phyloP scores from a whole-genome alignment of 2,888 invertebrate species.

The Carabus problematicus region DNA sequence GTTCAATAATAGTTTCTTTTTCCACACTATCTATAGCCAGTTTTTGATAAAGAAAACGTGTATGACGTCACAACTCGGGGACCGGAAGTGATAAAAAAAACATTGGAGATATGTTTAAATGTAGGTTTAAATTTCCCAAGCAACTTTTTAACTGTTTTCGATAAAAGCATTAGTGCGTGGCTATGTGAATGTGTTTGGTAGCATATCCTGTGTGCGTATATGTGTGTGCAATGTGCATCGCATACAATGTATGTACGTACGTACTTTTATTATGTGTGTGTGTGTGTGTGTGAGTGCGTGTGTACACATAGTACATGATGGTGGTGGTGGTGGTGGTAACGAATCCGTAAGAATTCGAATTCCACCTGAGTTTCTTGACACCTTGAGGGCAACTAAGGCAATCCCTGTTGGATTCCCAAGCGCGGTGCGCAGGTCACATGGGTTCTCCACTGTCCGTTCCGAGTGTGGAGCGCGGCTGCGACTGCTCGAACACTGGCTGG shows the following conservation, averaged over 20 bases:
- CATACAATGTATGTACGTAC: conserved; percentile 1
- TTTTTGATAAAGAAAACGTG: conserved; percentile 1
- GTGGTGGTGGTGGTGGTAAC: conserved; percentile 11
- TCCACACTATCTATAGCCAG: not conserved
- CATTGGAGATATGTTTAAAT: not conserved
- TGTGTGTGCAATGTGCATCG: not conserved
- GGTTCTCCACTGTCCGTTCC: not conserved
- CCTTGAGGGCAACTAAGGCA: conserved; percentile 12
- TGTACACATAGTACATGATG: not conserved
- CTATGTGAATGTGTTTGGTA: not conserved
- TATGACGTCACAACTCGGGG: not conserved
- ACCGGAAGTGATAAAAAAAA: not conserved
- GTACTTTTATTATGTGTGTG: conserved; percentile 6
- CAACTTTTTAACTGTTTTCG: not conserved
- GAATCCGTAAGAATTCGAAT: conserved; percentile 32
- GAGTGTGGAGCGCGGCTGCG: not conserved
- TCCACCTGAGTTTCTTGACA: conserved; percentile 40
- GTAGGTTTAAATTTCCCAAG: not conserved
- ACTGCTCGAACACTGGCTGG: too few relatives aligned
- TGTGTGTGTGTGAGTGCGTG: too few relatives aligned
- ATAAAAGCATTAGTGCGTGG: not conserved
- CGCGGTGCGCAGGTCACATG: conserved; percentile 1
- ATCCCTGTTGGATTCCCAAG: conserved; percentile 6
- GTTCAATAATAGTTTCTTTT: too few relatives aligned
- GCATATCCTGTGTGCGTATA: not conserved